These are phyloP conservation scores for Accipiter virgatus DNA, from an alignment of 2,113 vertebrate species.

Conservation along the genomic window DNA sequence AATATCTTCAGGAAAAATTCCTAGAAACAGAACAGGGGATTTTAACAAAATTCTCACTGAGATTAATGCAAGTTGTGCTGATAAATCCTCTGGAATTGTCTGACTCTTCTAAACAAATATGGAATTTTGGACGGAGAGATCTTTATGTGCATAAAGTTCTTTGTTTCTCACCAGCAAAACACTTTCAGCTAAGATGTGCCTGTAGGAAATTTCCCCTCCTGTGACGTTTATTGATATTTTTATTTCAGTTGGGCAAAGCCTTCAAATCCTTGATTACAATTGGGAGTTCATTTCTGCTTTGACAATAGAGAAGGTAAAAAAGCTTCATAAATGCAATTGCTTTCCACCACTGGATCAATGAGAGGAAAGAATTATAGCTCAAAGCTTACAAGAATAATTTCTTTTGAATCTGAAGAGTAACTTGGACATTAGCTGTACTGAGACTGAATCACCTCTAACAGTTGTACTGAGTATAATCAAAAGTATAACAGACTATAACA, in stretches of 20 bases:
- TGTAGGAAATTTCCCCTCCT: not conserved
- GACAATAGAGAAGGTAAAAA: not conserved
- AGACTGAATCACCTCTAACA: constrained; percentile 67
- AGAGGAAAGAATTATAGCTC: not conserved
- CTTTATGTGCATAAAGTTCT: not conserved
- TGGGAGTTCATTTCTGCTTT: not conserved
- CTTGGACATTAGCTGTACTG: constrained; percentile 46
- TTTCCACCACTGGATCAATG: not conserved
- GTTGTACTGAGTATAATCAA: constrained; percentile 47
- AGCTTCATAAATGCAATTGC: not conserved
- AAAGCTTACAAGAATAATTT: not conserved
- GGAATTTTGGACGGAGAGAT: not conserved
- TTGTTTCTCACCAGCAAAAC: not conserved
- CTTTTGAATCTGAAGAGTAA: constrained; percentile 44
- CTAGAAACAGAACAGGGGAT: not conserved
- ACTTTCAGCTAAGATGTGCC: not conserved
- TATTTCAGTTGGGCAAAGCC: not conserved
- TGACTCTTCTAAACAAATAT: not conserved
- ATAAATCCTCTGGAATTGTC: not conserved
- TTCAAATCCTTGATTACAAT: not conserved
- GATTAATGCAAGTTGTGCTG: not conserved
- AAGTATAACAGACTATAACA: not conserved
- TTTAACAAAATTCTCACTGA: not conserved
- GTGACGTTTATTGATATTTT: not conserved
- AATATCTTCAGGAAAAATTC: not conserved